Conservation (phyloP, 1,140 invertebrate genomes). For the Asbolus verrucosus region DNA sequence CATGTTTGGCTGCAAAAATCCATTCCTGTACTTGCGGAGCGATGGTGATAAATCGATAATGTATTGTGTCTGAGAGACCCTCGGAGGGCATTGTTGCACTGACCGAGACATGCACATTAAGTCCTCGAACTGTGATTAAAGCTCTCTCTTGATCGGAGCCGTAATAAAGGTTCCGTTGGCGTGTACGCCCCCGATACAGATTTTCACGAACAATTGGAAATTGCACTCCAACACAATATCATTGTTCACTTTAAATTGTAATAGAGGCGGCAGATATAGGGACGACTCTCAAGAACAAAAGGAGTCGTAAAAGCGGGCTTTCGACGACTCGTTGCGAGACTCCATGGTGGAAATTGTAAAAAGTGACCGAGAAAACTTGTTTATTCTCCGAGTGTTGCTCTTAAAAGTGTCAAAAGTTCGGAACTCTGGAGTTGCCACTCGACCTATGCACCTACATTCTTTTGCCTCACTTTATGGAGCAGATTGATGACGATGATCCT, state of each 20-base stretch:
- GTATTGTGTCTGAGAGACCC: slow-evolving; percentile 18
- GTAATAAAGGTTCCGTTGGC: slow-evolving; percentile 2
- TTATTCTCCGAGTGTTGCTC: no score
- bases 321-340: no score
- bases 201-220: slow-evolving; percentile 46
- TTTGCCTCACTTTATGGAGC: no score
- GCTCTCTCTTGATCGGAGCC: slow-evolving; percentile 33
- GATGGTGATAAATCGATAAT: slow-evolving; percentile 30
- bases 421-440: no score
- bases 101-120: slow-evolving; percentile 45
- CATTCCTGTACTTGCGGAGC: no score
- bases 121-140: slow-evolving; percentile 40
- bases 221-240: slow-evolving; percentile 44
- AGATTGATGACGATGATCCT: no score
- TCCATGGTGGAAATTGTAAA: no score
- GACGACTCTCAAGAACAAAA: not conserved
- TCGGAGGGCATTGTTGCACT: slow-evolving; percentile 18
- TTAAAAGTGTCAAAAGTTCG: no score
- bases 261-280: slow-evolving; percentile 27
- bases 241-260: slow-evolving; percentile 42
- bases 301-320: not conserved
- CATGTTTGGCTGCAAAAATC: no score
- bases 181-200: slow-evolving; percentile 38
- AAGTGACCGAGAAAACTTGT: no score
- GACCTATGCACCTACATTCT: no score